Conservation (phyloP, 2,797 vertebrate genomes). For the Ispidina picta region DNA sequence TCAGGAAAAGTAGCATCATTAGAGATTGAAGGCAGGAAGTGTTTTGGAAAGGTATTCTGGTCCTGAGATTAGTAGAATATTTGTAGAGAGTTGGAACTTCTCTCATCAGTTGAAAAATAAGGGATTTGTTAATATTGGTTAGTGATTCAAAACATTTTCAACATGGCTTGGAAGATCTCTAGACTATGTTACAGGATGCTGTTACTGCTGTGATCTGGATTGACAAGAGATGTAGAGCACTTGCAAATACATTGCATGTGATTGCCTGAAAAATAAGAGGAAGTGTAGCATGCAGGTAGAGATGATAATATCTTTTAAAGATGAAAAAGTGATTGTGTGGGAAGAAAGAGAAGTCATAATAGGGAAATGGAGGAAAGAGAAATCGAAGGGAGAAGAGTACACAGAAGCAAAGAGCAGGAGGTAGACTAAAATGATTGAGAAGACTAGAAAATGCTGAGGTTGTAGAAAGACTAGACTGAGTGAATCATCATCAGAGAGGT, state of each 20-base stretch:
- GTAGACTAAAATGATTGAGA: neutral
- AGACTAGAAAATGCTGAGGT: neutral
- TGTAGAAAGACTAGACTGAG: neutral
- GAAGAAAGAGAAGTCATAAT: neutral
- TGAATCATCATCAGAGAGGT: neutral
- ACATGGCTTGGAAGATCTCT: neutral
- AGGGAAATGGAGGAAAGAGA: neutral
- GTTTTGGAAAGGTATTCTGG: neutral
- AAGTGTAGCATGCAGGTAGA: neutral
- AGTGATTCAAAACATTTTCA: neutral
- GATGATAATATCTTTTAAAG: neutral
- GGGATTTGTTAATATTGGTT: neutral
- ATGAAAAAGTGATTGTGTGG: neutral
- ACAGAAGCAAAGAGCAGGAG: neutral
- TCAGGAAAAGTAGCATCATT: neutral
- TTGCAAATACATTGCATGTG: neutral
- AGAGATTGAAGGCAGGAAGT: neutral
- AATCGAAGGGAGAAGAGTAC: neutral
- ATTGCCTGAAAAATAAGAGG: neutral
- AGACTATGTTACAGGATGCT: neutral
- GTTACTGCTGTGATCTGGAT: neutral
- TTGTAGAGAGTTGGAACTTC: neutral
- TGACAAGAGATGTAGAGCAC: neutral
- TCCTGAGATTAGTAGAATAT: neutral
- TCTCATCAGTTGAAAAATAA: neutral